These are phyloP conservation scores for Cyanistes caeruleus DNA, from an alignment of 2,113 vertebrate species.

Conservation along the genomic window DNA sequence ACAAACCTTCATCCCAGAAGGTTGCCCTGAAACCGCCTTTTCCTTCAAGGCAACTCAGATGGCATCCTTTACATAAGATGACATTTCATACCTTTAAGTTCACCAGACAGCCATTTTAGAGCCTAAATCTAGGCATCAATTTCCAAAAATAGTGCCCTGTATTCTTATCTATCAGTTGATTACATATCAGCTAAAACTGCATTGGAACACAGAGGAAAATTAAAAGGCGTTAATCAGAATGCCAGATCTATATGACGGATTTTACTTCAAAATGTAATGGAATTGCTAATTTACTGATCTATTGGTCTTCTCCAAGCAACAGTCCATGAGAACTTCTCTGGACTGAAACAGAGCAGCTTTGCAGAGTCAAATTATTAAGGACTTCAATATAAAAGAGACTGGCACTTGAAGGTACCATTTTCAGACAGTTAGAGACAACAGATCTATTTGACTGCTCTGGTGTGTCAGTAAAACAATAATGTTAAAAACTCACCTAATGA, in stretches of 20 bases:
- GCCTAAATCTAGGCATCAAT: slow-evolving; percentile 5
- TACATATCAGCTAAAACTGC: slow-evolving; percentile 12
- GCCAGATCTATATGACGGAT: not conserved
- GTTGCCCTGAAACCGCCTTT: not conserved
- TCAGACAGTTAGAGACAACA: not conserved
- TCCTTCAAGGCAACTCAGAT: not conserved
- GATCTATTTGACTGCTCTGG: not conserved
- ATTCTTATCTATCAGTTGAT: slow-evolving; percentile 44
- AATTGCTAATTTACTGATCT: not conserved
- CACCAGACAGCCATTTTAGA: not conserved
- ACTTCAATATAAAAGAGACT: not conserved
- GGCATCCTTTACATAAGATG: not conserved
- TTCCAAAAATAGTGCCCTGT: slow-evolving; percentile 29
- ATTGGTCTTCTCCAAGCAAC: not conserved
- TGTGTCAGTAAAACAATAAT: not conserved
- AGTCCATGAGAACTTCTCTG: not conserved
- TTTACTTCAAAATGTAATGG: not conserved
- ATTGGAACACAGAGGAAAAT: not conserved
- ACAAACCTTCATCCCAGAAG: not conserved
- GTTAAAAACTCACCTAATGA: not conserved
- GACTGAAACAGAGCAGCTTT: not conserved
- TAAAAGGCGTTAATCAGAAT: slow-evolving; percentile 14
- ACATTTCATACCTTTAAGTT: slow-evolving; percentile 5
- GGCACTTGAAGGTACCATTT: not conserved
- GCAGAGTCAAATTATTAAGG: not conserved